A percentile compares a stretch with the other conserved stretches of the same genome.
These are phyloP conservation scores for Echinometra lucunter DNA, from an alignment of 53 echinoderm and acorn worm genomes.

Conservation along the genomic window DNA sequence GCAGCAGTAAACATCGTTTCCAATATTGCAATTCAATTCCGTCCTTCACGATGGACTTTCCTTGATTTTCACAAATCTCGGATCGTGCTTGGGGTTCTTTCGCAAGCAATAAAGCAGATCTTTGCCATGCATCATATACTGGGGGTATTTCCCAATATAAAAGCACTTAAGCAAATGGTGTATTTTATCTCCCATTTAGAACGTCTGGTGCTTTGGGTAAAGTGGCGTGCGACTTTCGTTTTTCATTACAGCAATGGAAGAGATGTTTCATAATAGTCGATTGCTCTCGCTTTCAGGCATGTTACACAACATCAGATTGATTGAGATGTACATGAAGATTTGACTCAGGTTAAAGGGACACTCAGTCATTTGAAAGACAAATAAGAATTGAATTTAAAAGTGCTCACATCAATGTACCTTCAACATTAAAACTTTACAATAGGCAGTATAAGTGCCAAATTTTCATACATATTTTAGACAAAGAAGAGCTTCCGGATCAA, in stretches of 20 bases:
- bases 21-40: slow-evolving; percentile 56
- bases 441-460: too few species aligned
- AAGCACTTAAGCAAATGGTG: slow-evolving; percentile 63
- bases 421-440: too few species aligned
- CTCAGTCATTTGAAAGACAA: background rate
- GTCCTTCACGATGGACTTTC: background rate
- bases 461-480: too few species aligned
- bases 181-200: slow-evolving; percentile 43
- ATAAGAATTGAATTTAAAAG: background rate
- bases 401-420: background rate
- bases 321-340: background rate
- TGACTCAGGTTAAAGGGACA: background rate
- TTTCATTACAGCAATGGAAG: slow-evolving; percentile 49
- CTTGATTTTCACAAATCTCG: slow-evolving; percentile 27
- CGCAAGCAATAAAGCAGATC: slow-evolving; percentile 46
- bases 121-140: background rate
- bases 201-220: slow-evolving; percentile 13
- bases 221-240: background rate
- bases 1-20: background rate
- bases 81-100: background rate
- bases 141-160: slow-evolving; percentile 58
- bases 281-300: slow-evolving; percentile 26
- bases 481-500: too few species aligned
- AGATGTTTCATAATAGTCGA: slow-evolving; percentile 15
- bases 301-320: slow-evolving; percentile 23